These are phyloP conservation scores for Neodiprion pinetum DNA, from an alignment of 1,140 invertebrate species.

Conservation along the genomic window DNA sequence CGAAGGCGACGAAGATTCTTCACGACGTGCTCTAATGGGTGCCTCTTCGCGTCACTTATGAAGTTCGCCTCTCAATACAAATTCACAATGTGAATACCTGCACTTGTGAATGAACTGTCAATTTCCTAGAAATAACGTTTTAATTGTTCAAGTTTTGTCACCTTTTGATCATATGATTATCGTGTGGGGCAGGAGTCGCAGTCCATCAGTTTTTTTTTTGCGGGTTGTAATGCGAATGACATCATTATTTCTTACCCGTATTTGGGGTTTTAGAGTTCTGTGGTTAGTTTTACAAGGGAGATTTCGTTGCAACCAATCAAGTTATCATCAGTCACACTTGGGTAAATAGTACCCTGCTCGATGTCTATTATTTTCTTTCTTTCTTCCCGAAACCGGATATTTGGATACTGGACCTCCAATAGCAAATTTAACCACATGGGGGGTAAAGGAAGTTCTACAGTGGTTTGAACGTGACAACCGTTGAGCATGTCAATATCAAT, in stretches of 20 bases:
- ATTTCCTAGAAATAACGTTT: background rate
- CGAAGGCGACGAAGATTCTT: constrained; percentile 20
- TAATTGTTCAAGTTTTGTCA: background rate
- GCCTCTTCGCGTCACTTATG: background rate
- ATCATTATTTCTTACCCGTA: too few relatives aligned
- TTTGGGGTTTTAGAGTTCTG: too few relatives aligned
- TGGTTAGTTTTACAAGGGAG: background rate
- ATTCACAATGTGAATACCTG: background rate
- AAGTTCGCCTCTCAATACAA: background rate
- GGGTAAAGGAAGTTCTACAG: too few relatives aligned
- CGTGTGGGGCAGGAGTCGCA: too few relatives aligned
- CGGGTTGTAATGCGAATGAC: too few relatives aligned
- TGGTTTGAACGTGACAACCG: too few relatives aligned
- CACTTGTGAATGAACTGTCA: background rate
- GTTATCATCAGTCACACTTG: background rate
- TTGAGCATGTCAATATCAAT: too few relatives aligned
- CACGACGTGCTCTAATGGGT: constrained; percentile 23
- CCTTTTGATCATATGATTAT: too few relatives aligned
- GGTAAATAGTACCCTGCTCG: background rate
- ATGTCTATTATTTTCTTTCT: background rate
- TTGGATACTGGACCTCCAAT: too few relatives aligned
- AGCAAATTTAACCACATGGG: too few relatives aligned
- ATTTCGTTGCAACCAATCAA: background rate
- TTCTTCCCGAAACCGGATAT: too few relatives aligned
- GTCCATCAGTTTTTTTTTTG: too few relatives aligned